A percentile compares a stretch with the other conserved stretches of the same genome.
Conservation (phyloP, 2,113 vertebrate genomes). For the Pachypanchax playfairii region DNA sequence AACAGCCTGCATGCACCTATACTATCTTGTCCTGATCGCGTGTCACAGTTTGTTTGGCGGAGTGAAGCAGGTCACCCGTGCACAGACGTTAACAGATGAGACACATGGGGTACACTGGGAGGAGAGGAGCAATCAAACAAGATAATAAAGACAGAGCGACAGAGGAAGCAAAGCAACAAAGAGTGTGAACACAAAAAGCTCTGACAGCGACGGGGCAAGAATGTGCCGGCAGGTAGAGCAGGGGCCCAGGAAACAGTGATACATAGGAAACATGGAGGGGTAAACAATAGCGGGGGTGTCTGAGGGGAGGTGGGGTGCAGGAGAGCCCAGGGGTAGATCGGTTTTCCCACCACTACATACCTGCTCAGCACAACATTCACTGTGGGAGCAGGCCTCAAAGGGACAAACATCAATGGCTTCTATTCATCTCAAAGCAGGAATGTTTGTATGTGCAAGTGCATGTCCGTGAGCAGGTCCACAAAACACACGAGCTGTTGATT, state of each 20-base stretch:
- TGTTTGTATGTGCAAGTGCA: conserved; percentile 33
- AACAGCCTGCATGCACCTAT: neutral
- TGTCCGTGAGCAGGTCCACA: conserved; percentile 28
- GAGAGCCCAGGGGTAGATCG: conserved; percentile 45
- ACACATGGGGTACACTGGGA: conserved; percentile 8
- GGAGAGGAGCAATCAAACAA: conserved; percentile 39
- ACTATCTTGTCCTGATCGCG: neutral
- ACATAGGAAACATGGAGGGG: conserved; percentile 53
- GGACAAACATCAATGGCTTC: conserved; percentile 62
- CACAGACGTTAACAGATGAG: conserved; percentile 26
- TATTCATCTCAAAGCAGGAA: conserved; percentile 68
- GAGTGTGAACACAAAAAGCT: conserved; percentile 55
- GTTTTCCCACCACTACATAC: conserved; percentile 71
- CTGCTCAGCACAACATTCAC: conserved; percentile 65
- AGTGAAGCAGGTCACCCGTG: conserved; percentile 12
- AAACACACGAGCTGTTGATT: conserved; percentile 51
- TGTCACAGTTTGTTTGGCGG: conserved; percentile 11
- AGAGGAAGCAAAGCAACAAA: conserved; percentile 65
- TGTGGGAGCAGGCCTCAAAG: conserved; percentile 64
- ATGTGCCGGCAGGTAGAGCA: conserved; percentile 73
- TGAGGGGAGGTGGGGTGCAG: conserved; percentile 31
- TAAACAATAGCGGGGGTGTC: conserved; percentile 21
- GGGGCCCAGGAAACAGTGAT: conserved; percentile 74
- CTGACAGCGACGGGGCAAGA: conserved; percentile 63
- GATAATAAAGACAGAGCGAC: conserved; percentile 55